Evolutionary conservation across 2,797 vertebrate species (phyloP).

Genomic region (Pempheris klunzingeri): DNA sequence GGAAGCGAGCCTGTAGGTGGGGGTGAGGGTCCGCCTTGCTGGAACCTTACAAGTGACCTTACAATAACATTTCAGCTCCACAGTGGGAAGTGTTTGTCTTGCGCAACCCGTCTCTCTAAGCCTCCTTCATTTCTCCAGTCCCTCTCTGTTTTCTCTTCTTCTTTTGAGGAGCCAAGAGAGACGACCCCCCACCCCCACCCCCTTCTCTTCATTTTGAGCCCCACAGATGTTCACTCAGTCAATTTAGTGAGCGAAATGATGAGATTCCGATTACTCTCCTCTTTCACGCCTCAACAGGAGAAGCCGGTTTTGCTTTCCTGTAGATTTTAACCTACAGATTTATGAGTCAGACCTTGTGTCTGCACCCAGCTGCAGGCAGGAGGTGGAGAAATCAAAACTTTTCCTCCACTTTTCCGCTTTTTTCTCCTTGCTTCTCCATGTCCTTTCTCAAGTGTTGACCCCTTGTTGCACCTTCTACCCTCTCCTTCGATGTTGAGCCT

Average conservation of each 20-base stretch:
- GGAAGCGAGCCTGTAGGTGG: constrained; percentile 54
- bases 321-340: constrained; percentile 66
- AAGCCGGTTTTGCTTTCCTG: constrained; percentile 63
- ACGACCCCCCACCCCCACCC: not conserved
- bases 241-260: constrained; percentile 76
- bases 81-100: constrained; percentile 79
- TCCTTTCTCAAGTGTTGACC: not conserved
- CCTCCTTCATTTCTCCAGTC: constrained; percentile 58
- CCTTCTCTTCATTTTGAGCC: constrained; percentile 37
- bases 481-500: not conserved
- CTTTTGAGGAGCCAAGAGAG: constrained; percentile 67
- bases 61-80: constrained; percentile 83
- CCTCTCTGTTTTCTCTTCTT: constrained; percentile 60
- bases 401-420: constrained; percentile 9
- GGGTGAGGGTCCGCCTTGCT: constrained; percentile 72
- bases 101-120: constrained; percentile 65
- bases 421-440: constrained; percentile 1
- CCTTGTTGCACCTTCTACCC: not conserved
- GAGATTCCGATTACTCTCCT: constrained; percentile 67
- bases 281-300: constrained; percentile 44
- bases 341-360: constrained; percentile 52
- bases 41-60: constrained; percentile 77
- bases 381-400: constrained; percentile 6
- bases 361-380: constrained; percentile 48
- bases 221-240: constrained; percentile 79